These are phyloP conservation scores for Polyploca ridens DNA, from an alignment of 2,888 invertebrate genomes.

Conservation along the genomic window DNA sequence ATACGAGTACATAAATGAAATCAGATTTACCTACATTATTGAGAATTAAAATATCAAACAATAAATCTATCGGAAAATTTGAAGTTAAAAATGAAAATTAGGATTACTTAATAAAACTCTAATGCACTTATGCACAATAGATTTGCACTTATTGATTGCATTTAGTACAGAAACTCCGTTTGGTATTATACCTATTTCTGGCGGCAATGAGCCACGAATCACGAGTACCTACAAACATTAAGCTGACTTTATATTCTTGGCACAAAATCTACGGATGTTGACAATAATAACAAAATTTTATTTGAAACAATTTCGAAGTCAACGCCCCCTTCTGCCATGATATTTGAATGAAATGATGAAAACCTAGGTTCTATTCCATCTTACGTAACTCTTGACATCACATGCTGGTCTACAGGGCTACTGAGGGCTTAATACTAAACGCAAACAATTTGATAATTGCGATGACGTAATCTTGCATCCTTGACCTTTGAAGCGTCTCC, in stretches of 20 bases:
- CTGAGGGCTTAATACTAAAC: conserved; percentile 25
- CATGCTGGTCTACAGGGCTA: conserved; percentile 14
- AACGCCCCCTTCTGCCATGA: conserved; percentile 41
- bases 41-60: not conserved
- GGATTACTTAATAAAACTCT: too few relatives aligned
- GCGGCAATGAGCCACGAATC: conserved; percentile 59
- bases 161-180: conserved; percentile 38
- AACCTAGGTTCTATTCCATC: not conserved
- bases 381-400: conserved; percentile 23
- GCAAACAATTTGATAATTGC: conserved; percentile 12
- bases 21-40: not conserved
- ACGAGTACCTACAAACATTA: conserved; percentile 37
- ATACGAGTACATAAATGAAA: too few relatives aligned
- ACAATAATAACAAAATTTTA: conserved; percentile 46
- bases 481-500: conserved; percentile 14
- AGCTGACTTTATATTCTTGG: conserved; percentile 55
- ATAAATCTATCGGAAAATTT: not conserved
- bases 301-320: conserved; percentile 42
- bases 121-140: too few relatives aligned
- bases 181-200: conserved; percentile 39
- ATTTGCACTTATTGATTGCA: conserved; percentile 38
- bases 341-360: not conserved
- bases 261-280: conserved; percentile 52
- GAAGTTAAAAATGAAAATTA: not conserved
- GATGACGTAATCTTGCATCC: conserved; percentile 11